Conservation (phyloP, 1,140 invertebrate species). For the Hycleus cichorii region DNA sequence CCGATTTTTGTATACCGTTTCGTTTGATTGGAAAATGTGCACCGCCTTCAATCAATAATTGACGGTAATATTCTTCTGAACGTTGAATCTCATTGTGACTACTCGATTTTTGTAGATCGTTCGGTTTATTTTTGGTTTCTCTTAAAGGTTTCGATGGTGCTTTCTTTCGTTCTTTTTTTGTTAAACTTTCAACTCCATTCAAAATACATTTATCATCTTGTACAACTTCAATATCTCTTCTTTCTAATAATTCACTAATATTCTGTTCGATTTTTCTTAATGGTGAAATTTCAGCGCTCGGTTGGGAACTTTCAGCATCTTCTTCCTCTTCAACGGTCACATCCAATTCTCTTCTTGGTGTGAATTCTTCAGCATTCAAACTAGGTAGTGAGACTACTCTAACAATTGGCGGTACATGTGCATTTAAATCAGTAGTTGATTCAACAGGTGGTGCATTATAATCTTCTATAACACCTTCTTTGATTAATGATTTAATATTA, state of each 20-base stretch:
- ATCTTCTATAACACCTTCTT: constrained; percentile 54
- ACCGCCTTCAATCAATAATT: constrained; percentile 41
- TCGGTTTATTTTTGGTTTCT: constrained; percentile 36
- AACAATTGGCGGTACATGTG: constrained; percentile 43
- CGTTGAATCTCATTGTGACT: constrained; percentile 52
- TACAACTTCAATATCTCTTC: constrained; percentile 42
- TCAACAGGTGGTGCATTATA: constrained; percentile 42
- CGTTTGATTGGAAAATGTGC: constrained; percentile 21
- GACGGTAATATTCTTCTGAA: constrained; percentile 47
- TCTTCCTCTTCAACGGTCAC: constrained; percentile 58
- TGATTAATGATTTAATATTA: constrained; percentile 66
- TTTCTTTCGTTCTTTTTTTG: constrained; percentile 25
- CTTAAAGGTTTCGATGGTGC: constrained; percentile 44
- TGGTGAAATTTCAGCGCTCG: constrained; percentile 49
- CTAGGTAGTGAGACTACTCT: constrained; percentile 59
- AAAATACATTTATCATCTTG: constrained; percentile 28
- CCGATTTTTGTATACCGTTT: constrained; percentile 57
- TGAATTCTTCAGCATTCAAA: constrained; percentile 48
- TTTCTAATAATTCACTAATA: constrained; percentile 52
- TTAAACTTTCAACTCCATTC: constrained; percentile 25
- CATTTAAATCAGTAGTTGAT: constrained; percentile 45
- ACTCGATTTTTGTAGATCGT: constrained; percentile 51
- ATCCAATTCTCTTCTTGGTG: constrained; percentile 43
- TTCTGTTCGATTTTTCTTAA: constrained; percentile 59
- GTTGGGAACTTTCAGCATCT: constrained; percentile 44